Evolutionary conservation across 2,113 vertebrate species (phyloP).

Genomic region (Paramisgurnus dabryanus): DNA sequence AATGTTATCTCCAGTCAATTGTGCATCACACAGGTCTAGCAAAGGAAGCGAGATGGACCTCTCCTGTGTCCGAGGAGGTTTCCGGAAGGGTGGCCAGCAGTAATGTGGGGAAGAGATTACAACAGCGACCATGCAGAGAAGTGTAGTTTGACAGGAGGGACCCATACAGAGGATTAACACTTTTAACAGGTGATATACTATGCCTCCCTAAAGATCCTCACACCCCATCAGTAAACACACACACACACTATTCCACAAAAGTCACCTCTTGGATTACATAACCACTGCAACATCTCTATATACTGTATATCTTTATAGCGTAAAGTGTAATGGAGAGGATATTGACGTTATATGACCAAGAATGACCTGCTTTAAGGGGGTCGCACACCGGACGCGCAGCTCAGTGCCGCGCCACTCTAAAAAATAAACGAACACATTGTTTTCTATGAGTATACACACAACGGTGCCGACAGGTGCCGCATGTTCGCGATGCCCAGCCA

Average conservation of each 20-base stretch:
- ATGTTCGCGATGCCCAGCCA: too few relatives aligned
- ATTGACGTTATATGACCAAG: background rate
- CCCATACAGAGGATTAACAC: slow-evolving; percentile 32
- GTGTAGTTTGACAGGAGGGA: background rate
- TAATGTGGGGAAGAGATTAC: slow-evolving; percentile 34
- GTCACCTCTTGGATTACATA: background rate
- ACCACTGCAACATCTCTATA: background rate
- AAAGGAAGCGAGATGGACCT: background rate
- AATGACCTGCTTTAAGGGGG: background rate
- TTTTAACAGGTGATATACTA: slow-evolving; percentile 47
- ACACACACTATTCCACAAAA: background rate
- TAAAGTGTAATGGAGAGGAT: background rate
- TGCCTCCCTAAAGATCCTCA: background rate
- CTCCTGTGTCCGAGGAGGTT: too few relatives aligned
- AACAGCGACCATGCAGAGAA: background rate
- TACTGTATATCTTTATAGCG: too few relatives aligned
- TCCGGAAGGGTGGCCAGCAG: background rate
- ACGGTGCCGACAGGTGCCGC: too few relatives aligned
- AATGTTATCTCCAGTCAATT: background rate
- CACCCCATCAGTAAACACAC: too few relatives aligned
- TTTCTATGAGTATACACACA: too few relatives aligned
- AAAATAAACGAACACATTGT: too few relatives aligned
- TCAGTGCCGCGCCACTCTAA: too few relatives aligned
- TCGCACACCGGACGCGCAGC: too few relatives aligned
- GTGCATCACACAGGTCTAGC: background rate